Base-by-base conservation (phyloP, 2,888 invertebrate species). In the Piscicola geometra region DNA sequence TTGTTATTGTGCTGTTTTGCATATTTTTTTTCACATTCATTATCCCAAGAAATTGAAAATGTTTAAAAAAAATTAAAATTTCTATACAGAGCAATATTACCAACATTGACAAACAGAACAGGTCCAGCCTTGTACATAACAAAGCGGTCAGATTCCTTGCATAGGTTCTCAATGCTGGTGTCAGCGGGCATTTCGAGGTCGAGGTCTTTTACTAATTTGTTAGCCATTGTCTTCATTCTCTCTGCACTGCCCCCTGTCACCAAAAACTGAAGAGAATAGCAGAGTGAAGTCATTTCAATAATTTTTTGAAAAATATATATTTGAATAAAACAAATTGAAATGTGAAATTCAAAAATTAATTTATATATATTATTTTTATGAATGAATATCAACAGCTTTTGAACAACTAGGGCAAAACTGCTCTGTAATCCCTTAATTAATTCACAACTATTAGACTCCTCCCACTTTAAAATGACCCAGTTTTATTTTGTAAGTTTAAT, bases 201-300 rank as follows among this genome's bases (percentile, higher is more conserved):
- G 81, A 96, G 91, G 88, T 94, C 92, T 79, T 91, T 89, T 91
- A 93, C 92, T 81, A 96, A 92, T 84, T 89, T 93, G 85, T 92
- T 89, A 41, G 96, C 95, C 86, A 96, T 95, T 83, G 90, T 90
- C 86, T 94, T 92, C 94, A 96, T 94, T 75, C 96, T 89, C 83
- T 92, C 92, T 21, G 94, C 93, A 32, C 95, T 94, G 25, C 96
- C 96, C 67, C 96, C 96, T 92, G 96, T 93, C 86, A 94, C 94
- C 52, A 97, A 93, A 86, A 94, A 97, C 94, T 95, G 87, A 0
- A 81, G 81, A 35, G 28, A 3, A 21, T 50, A 35, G 12, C 70
- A 52, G 9, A 66, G 0, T 35, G 0, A 28, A 25, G 30, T 5
- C 9, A 5, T 12, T 71, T 15, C 15, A 3, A 33, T 12, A n/a